Base-by-base conservation (phyloP, 2,113 vertebrate species). In the Phrynosoma blainvillii region DNA sequence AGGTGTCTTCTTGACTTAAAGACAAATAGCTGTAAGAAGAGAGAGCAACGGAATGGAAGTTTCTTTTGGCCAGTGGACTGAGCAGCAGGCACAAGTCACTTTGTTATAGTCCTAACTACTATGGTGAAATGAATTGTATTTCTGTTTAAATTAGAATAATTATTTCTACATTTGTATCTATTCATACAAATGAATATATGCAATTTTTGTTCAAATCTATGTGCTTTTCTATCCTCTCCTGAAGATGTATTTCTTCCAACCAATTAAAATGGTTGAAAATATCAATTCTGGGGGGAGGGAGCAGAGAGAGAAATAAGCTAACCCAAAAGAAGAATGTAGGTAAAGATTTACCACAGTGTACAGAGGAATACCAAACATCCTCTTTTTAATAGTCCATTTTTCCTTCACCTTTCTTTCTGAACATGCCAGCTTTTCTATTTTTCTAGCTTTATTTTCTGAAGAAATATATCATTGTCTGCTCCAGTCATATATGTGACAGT, bases 401-500 rank as follows among this genome's bases (percentile, higher is more conserved):
- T 59, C 30, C 75, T 68, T 86, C 75, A 25, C 11, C 36, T 32
- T 79, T 6, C 47, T 79, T 77, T 21, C n/a, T 76, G 36, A 9
- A 27, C 0, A 88, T 12, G 13, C 21, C 73, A 0, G 0, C n/a
- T 79, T 75, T 54, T 80, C 12, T 20, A 71, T 73, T 70, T 16
- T 30, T 87, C 85, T 76, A 47, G 42, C 8, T 42, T 87, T 54
- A 10, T 89, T 89, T 86, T 89, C 21, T 13, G n/a, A 13, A 74
- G 70, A 82, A 76, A 3, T 56, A 56, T 13, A 32, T 16, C 83
- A 77, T 42, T n/a, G 3, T 81, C 30, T 2, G 5, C 27, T 27
- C 27, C 74, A 76, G 52, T 73, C 23, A 4, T 82, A 16, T 66
- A 0, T 47, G 56, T 47, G 86, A 16, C 6, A 88, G 56, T 84